phyloP scores from a whole-genome alignment of 1,140 invertebrate species.

The Limonius californicus region DNA sequence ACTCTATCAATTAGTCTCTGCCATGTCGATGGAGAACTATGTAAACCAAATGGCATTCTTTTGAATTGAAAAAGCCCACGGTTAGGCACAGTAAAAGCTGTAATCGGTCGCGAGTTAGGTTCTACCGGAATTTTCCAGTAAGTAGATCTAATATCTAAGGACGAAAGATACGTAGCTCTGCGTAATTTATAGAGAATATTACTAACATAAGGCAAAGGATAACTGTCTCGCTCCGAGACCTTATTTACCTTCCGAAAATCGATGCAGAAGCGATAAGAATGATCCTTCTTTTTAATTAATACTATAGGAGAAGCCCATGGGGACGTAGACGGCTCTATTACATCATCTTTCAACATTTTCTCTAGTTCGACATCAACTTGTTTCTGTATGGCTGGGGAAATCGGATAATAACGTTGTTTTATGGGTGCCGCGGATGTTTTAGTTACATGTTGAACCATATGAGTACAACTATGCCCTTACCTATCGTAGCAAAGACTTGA shows the following conservation, averaged over 20 bases:
- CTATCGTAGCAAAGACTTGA: not conserved
- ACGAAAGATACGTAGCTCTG: slow-evolving; percentile 32
- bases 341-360: no score
- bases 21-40: not conserved
- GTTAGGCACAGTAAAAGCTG: slow-evolving; percentile 45
- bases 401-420: not conserved
- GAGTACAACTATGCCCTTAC: not conserved
- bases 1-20: not conserved
- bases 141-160: slow-evolving; percentile 37
- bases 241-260: not conserved
- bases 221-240: slow-evolving; percentile 2
- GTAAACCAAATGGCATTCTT: slow-evolving; percentile 13
- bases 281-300: not conserved
- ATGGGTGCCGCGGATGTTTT: not conserved
- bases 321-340: not conserved
- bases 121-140: slow-evolving; percentile 47
- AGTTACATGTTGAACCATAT: not conserved
- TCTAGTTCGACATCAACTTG: not conserved
- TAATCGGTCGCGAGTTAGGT: slow-evolving; percentile 39
- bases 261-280: not conserved
- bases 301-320: not conserved
- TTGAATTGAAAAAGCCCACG: slow-evolving; percentile 29
- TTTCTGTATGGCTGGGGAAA: not conserved
- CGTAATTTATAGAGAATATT: slow-evolving; percentile 21
- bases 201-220: slow-evolving; percentile 30